These are phyloP conservation scores for Zaprionus nigranus DNA, from an alignment of 1,140 invertebrate species.

Conservation along the genomic window DNA sequence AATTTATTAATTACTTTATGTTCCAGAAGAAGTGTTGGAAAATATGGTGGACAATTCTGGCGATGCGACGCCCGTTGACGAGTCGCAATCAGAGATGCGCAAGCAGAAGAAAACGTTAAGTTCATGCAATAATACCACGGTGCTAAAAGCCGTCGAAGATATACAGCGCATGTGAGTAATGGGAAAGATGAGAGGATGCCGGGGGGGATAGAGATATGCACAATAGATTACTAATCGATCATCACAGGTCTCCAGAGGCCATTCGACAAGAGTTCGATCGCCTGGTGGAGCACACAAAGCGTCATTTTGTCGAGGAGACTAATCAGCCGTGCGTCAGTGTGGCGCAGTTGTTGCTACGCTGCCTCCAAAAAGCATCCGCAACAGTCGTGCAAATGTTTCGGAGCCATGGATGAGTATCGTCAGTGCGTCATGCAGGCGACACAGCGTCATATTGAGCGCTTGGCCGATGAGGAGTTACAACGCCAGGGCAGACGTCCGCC, in stretches of 20 bases:
- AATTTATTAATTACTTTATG: constrained; percentile 12
- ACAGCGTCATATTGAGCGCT: constrained; percentile 43
- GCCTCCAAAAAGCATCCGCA: constrained; percentile 37
- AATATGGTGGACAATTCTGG: not conserved
- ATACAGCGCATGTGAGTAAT: constrained; percentile 62
- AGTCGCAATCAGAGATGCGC: not conserved
- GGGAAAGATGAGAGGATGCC: too few relatives aligned
- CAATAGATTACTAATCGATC: not conserved
- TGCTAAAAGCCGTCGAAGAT: constrained; percentile 50
- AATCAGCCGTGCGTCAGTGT: constrained; percentile 42
- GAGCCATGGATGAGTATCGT: constrained; percentile 56
- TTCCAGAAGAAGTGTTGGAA: not conserved
- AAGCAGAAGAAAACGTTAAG: not conserved
- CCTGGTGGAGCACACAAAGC: constrained; percentile 25
- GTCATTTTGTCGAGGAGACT: constrained; percentile 17
- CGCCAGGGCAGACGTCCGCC: not conserved
- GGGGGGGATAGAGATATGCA: not conserved
- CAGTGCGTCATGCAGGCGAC: constrained; percentile 49
- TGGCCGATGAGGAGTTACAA: constrained; percentile 9
- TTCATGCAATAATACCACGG: constrained; percentile 3
- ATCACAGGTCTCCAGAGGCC: constrained; percentile 37
- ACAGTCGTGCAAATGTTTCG: constrained; percentile 49
- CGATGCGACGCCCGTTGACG: not conserved
- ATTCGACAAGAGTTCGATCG: constrained; percentile 62
- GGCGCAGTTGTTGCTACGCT: constrained; percentile 37